Conservation (phyloP, 1,140 invertebrate genomes). For the Pseudomyrmex gracilis region DNA sequence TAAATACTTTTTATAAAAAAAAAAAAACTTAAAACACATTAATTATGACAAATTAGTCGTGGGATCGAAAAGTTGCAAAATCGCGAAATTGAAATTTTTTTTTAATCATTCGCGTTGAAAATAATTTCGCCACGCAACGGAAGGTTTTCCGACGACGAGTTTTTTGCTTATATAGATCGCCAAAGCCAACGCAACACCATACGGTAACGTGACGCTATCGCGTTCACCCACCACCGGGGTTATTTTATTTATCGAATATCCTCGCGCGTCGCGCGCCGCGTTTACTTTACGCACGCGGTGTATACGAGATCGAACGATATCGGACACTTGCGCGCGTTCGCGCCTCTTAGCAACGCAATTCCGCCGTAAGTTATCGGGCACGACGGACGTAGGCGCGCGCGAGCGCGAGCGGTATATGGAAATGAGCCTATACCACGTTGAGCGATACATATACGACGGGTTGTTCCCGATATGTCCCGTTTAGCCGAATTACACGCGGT, state of each 20-base stretch:
- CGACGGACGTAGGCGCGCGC: constrained; percentile 26
- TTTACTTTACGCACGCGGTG: constrained; percentile 32
- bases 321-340: constrained; percentile 22
- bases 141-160: not conserved
- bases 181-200: too few species aligned
- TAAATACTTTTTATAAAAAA: too few species aligned
- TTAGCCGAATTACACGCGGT: constrained; percentile 71
- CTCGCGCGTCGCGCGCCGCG: not conserved
- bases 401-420: constrained; percentile 24
- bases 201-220: not conserved
- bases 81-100: too few species aligned
- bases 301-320: constrained; percentile 46
- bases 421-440: constrained; percentile 44
- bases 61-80: too few species aligned
- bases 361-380: constrained; percentile 50
- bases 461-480: constrained; percentile 46
- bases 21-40: too few species aligned
- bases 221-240: not conserved
- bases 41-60: too few species aligned
- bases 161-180: not conserved
- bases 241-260: constrained; percentile 53
- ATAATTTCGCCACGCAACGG: not conserved
- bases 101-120: not conserved
- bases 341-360: constrained; percentile 38
- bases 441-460: constrained; percentile 22